Evolutionary conservation across 2,113 vertebrate genomes (phyloP).

Genomic region (Anguilla japonica): DNA sequence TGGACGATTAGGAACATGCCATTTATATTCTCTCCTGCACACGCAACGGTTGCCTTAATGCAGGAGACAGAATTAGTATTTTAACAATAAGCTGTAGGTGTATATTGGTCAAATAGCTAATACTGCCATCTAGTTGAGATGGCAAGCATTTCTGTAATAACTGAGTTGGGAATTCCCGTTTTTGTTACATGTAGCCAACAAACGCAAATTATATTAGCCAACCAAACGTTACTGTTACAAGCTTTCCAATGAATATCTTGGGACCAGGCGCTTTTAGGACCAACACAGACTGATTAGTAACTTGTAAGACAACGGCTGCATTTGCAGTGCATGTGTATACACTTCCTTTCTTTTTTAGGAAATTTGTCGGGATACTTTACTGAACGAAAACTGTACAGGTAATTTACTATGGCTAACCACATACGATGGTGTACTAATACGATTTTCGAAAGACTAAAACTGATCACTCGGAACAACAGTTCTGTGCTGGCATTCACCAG

Average conservation of each 20-base stretch:
- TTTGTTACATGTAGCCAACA: not conserved
- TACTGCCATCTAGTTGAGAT: not conserved
- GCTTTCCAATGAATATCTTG: not conserved
- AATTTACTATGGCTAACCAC: not conserved
- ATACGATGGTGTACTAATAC: not conserved
- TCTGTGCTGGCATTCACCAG: conserved; percentile 26
- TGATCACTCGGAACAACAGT: not conserved
- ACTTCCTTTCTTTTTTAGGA: not conserved
- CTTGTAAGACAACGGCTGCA: not conserved
- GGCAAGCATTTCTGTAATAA: not conserved
- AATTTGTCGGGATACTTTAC: not conserved
- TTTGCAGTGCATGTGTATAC: not conserved
- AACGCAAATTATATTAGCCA: not conserved
- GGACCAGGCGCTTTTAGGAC: not conserved
- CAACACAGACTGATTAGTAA: not conserved
- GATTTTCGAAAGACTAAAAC: not conserved
- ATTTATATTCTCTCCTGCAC: not conserved
- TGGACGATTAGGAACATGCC: not conserved
- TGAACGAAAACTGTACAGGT: not conserved
- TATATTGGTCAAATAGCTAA: not conserved
- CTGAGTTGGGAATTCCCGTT: not conserved
- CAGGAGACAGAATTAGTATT: not conserved
- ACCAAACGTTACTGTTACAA: not conserved
- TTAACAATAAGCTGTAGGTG: not conserved
- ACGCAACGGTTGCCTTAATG: not conserved